Evolutionary conservation across 2,888 invertebrate species (phyloP), one percentile per base, ranked within the genome.

Genomic region (Drosophila sordidula): DNA sequence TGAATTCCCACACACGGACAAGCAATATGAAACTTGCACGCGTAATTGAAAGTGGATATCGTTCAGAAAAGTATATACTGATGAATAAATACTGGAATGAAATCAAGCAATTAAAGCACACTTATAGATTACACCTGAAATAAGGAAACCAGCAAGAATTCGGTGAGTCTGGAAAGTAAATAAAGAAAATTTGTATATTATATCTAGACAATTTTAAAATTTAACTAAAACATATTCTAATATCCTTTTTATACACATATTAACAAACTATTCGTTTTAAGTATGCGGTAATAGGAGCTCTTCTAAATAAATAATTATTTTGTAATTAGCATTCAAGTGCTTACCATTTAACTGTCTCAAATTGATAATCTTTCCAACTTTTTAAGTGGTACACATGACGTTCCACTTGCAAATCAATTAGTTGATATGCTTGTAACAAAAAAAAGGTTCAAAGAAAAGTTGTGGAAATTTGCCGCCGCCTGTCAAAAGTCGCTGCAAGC

Each of bases 361-460:
- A 9, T 16, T 1, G 12, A 25, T 2, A 42, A 38, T 16, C 26
- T 41, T 34, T 26, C n/a, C 41, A 56, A 47, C 22, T 58, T 61
- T 67, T 26, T 8, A 65, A 52, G 18, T 44, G 41, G 36, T 26
- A 46, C 14, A 26, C 46, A 57, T 59, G 38, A 6, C 46, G 59
- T 61, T 82, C 69, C 70, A 79, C 71, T 77, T 58, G 78, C 65
- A 78, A 86, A 86, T 82, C 86, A 82, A 80, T 82, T 82, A 82
- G 83, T 68, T 80, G 72, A 86, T 80, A 70, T 85, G 78, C 78
- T 59, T n/a, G 8, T 8, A 32, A 41, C 14, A 26, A 16, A 22
- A 8, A 36, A 36, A 16, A 9, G 14, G 9, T 6, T 32, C 6
- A 8, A 47, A 61, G 46, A 66, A 67, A 70, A 50, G 58, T 52